phyloP scores from a whole-genome alignment of 2,113 vertebrate genomes.

The Anoura caudifer region DNA sequence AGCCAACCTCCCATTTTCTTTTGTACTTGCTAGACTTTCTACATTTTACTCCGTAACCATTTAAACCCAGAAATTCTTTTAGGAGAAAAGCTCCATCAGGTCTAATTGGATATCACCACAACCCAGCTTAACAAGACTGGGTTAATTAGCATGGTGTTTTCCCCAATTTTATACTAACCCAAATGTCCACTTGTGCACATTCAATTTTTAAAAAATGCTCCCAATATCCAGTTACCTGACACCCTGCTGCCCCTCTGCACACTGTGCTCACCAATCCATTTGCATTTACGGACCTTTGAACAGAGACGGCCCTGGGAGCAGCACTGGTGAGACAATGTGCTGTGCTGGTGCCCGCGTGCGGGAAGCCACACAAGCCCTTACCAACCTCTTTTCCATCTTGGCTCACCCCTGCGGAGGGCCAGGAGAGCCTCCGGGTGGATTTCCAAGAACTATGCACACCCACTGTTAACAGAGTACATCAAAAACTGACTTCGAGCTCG shows the following conservation, averaged over 20 bases:
- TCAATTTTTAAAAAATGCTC: background rate
- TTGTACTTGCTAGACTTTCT: background rate
- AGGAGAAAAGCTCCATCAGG: background rate
- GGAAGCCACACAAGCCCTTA: background rate
- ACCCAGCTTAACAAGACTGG: background rate
- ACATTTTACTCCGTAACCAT: background rate
- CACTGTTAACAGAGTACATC: background rate
- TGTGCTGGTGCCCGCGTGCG: background rate
- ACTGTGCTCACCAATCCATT: background rate
- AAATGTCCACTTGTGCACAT: background rate
- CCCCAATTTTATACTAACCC: background rate
- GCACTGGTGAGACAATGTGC: background rate
- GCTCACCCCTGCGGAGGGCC: background rate
- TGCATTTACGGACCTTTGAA: background rate
- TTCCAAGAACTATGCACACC: background rate
- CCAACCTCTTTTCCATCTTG: background rate
- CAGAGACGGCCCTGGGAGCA: background rate
- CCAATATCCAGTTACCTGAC: background rate
- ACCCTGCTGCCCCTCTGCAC: background rate
- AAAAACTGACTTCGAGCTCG: background rate
- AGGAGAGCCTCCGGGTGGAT: background rate
- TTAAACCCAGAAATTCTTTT: slow-evolving; percentile 3
- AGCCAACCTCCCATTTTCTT: background rate
- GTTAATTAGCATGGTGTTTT: background rate
- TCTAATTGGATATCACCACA: background rate